These are phyloP conservation scores for Zaprionus capensis DNA, from an alignment of 1,140 invertebrate species.

Conservation along the genomic window DNA sequence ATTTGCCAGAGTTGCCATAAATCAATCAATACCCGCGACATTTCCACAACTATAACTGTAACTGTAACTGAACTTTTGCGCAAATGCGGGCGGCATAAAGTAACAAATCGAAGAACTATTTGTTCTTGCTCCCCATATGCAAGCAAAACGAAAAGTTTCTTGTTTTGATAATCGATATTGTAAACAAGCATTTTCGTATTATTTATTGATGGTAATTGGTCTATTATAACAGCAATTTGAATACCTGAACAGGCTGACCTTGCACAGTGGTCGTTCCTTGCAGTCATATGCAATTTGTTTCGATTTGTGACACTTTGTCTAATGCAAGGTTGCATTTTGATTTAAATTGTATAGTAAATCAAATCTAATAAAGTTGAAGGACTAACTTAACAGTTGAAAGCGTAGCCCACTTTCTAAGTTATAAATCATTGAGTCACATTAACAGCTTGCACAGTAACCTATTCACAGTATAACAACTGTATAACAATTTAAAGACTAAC, in stretches of 20 bases:
- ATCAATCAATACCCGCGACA: slow-evolving; percentile 64
- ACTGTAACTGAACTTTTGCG: slow-evolving; percentile 33
- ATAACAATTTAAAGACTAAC: too few relatives aligned
- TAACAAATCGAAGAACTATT: not conserved
- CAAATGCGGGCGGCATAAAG: slow-evolving; percentile 43
- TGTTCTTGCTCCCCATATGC: not conserved
- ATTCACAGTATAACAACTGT: too few relatives aligned
- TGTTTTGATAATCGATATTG: not conserved
- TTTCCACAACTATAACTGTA: slow-evolving; percentile 1
- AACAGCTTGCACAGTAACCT: too few relatives aligned
- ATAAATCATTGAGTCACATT: too few relatives aligned
- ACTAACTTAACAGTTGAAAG: too few relatives aligned
- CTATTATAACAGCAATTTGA: not conserved
- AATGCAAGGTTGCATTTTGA: too few relatives aligned
- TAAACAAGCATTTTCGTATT: not conserved
- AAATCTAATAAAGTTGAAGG: too few relatives aligned
- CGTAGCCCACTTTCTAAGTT: too few relatives aligned
- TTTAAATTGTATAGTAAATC: too few relatives aligned
- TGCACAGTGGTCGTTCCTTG: not conserved
- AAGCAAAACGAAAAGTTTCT: not conserved
- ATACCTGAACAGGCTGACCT: not conserved
- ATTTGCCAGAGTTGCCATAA: slow-evolving; percentile 59
- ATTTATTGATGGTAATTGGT: not conserved
- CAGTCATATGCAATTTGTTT: not conserved
- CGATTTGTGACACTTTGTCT: not conserved